Evolutionary conservation across 1,140 invertebrate genomes (phyloP).

Genomic region (Hestina assimilis): DNA sequence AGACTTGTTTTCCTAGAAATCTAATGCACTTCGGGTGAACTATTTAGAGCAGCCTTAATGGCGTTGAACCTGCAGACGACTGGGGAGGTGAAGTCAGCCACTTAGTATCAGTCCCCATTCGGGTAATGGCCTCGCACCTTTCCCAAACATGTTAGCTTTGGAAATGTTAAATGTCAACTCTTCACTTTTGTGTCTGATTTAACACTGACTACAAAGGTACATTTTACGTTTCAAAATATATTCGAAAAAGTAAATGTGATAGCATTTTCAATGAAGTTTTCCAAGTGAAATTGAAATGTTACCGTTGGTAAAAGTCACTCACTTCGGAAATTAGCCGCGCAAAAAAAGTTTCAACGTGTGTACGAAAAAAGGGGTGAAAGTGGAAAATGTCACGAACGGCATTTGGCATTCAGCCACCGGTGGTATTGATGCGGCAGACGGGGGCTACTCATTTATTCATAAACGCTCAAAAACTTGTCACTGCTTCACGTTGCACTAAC

Average conservation of each 20-base stretch:
- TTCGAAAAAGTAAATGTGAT: constrained; percentile 1
- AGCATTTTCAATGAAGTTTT: constrained; percentile 17
- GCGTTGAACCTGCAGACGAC: constrained; percentile 61
- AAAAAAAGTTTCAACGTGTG: constrained; percentile 56
- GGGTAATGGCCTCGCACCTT: constrained; percentile 62
- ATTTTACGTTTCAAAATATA: not conserved
- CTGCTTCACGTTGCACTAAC: constrained; percentile 38
- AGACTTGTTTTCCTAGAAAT: constrained; percentile 14
- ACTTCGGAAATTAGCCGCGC: constrained; percentile 57
- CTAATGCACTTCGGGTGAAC: constrained; percentile 38
- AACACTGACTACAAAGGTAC: constrained; percentile 40
- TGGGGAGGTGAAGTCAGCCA: constrained; percentile 34
- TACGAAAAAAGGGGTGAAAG: constrained; percentile 65
- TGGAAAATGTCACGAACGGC: constrained; percentile 71
- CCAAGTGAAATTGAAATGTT: constrained; percentile 27
- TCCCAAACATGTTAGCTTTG: constrained; percentile 50
- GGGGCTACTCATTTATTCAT: constrained; percentile 68
- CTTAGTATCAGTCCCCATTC: constrained; percentile 36
- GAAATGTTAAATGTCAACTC: constrained; percentile 60
- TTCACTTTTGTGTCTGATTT: constrained; percentile 48
- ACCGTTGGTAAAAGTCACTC: constrained; percentile 18
- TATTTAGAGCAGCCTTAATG: constrained; percentile 58
- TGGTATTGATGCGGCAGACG: constrained; percentile 70
- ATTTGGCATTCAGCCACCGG: constrained; percentile 67
- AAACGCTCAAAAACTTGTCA: constrained; percentile 72